phyloP scores from a whole-genome alignment of 2,797 vertebrate species.

The Aulostomus chinensis region DNA sequence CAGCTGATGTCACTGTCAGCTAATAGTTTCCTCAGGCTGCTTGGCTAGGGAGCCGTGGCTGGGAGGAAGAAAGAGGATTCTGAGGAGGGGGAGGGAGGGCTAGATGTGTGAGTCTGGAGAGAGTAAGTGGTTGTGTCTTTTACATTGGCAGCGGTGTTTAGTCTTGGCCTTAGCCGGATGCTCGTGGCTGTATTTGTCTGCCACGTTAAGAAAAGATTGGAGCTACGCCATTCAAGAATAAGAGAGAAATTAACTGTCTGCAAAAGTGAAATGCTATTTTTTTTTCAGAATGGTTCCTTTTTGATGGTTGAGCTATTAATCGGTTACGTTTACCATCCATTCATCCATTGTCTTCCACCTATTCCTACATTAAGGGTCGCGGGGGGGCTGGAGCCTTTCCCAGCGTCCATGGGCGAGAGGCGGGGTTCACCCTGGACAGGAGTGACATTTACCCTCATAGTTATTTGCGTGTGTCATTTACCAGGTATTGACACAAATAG shows the following conservation, averaged over 20 bases:
- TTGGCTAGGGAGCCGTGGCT: conserved; percentile 40
- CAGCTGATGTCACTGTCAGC: conserved; percentile 58
- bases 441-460: too few species aligned
- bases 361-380: too few species aligned
- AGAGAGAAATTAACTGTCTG: conserved; percentile 53
- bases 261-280: conserved; percentile 33
- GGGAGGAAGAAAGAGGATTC: conserved; percentile 37
- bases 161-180: conserved; percentile 61
- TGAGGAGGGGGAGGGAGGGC: too few species aligned
- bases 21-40: conserved; percentile 58
- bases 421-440: too few species aligned
- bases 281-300: not conserved
- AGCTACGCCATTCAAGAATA: conserved; percentile 31
- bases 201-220: conserved; percentile 40
- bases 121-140: conserved; percentile 71
- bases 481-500: too few species aligned
- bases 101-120: conserved; percentile 54
- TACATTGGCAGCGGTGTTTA: conserved; percentile 65
- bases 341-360: too few species aligned
- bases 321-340: too few species aligned
- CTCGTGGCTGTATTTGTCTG: conserved; percentile 65
- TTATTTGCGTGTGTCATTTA: too few species aligned
- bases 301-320: too few species aligned
- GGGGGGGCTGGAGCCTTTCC: too few species aligned
- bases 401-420: too few species aligned